phyloP scores from a whole-genome alignment of 2,113 vertebrate genomes.

The Podocnemis expansa region DNA sequence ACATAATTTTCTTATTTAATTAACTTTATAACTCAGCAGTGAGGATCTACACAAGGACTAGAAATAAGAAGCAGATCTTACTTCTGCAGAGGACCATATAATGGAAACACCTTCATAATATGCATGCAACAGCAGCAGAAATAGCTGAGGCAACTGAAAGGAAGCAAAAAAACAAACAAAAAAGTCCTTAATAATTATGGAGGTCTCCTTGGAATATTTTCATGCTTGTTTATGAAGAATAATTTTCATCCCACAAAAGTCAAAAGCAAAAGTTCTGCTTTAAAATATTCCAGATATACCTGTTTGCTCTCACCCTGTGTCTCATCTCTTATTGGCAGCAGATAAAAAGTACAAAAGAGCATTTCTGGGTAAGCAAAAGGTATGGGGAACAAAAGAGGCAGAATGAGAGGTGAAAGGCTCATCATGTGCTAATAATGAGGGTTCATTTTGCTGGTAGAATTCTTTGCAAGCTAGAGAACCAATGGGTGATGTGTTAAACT shows the following conservation, averaged over 20 bases:
- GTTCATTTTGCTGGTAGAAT: background rate
- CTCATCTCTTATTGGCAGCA: background rate
- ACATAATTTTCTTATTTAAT: slow-evolving; percentile 1
- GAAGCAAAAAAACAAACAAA: background rate
- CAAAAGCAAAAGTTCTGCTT: background rate
- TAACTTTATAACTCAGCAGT: background rate
- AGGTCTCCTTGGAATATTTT: background rate
- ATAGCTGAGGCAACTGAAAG: background rate
- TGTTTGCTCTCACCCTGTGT: background rate
- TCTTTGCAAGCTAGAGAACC: background rate
- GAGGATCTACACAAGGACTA: background rate
- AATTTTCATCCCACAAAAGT: background rate
- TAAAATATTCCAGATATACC: background rate
- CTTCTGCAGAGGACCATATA: background rate
- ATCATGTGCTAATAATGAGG: background rate
- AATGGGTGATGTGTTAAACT: background rate
- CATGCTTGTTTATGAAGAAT: background rate
- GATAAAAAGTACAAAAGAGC: background rate
- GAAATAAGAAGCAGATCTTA: slow-evolving; percentile 7
- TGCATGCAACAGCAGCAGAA: background rate
- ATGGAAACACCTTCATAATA: fast-evolving
- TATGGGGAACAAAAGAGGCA: background rate
- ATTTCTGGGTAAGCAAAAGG: background rate
- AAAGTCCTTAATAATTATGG: background rate
- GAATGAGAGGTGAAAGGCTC: background rate